Evolutionary conservation across 2,797 vertebrate species (phyloP), one percentile per base, ranked within the genome.

Genomic region (Semotilus atromaculatus): DNA sequence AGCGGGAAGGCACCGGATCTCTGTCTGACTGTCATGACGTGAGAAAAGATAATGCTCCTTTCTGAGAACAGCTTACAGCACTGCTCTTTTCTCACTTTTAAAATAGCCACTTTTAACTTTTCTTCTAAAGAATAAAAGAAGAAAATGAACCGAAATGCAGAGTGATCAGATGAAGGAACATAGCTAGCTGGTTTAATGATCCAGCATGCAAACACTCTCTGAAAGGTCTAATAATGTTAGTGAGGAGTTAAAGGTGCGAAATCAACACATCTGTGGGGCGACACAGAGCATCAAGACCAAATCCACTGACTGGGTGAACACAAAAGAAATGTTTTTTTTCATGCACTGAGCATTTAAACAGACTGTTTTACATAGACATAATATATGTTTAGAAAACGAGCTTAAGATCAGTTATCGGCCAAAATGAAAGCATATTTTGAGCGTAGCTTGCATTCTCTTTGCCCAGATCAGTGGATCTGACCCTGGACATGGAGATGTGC

Each of bases 391-490:
- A 74, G 14, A 74, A 55, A 75, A 26, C 9, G 1, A 1, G 4
- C 29, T 36, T 34, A 36, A 16, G 31, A 34, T 77, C 14, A 62
- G n/a, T 48, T 43, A 45, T 23, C 1, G 3, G 55, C 23, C 48
- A 70, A 70, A 71, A 58, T 9, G 4, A 40, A 7, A 43, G 66
- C 3, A 45, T n/a, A 8, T 81, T 81, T 34, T 48, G 9, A 8
- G 18, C 16, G 23, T 19, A 51, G 21, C 10, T 73, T 29, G 29
- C 9, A 11, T 36, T 11, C 62, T n/a, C 31, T 58, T 23, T 43
- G 13, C 86, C 76, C 58, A 86, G 26, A 85, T 84, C 64, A 87
- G 86, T 88, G 85, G 84, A 60, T 53, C 48, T 66, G 75, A 76
- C 51, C 60, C 21, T 3, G 26, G 77, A 16, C 43, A 23, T 81